These are phyloP conservation scores for Xiphophorus couchianus DNA, from an alignment of 2,113 vertebrate genomes.

Conservation along the genomic window DNA sequence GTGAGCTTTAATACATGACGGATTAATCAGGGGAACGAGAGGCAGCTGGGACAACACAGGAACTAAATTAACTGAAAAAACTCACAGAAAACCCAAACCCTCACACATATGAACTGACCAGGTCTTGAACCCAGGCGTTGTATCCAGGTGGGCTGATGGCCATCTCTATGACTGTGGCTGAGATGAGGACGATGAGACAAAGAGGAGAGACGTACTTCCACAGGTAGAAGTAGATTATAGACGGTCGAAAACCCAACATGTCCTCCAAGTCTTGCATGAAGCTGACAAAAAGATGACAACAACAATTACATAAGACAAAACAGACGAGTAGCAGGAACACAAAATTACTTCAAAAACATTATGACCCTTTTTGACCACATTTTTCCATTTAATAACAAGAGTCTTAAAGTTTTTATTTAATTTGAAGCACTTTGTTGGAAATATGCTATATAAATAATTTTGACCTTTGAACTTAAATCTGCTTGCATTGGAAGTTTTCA, in stretches of 20 bases:
- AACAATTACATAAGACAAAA: background rate
- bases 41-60: no score
- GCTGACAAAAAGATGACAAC: conserved; percentile 71
- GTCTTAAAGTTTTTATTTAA: background rate
- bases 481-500: background rate
- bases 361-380: background rate
- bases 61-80: no score
- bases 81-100: background rate
- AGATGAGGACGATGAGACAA: conserved; percentile 92
- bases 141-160: conserved; percentile 92
- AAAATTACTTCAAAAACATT: background rate
- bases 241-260: conserved; percentile 95
- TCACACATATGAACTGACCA: conserved; percentile 81
- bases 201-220: conserved; percentile 98
- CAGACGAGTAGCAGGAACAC: background rate
- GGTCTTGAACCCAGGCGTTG: conserved; percentile 93
- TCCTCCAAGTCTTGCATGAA: conserved; percentile 99
- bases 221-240: conserved; percentile 91
- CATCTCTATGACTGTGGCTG: conserved; percentile 91
- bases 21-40: no score
- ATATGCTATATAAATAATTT: no score
- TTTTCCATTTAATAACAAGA: background rate
- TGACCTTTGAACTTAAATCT: background rate
- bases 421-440: no score
- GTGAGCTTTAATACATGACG: no score